Evolutionary conservation across 1,140 invertebrate species (phyloP).

Genomic region (Penaeus chinensis): DNA sequence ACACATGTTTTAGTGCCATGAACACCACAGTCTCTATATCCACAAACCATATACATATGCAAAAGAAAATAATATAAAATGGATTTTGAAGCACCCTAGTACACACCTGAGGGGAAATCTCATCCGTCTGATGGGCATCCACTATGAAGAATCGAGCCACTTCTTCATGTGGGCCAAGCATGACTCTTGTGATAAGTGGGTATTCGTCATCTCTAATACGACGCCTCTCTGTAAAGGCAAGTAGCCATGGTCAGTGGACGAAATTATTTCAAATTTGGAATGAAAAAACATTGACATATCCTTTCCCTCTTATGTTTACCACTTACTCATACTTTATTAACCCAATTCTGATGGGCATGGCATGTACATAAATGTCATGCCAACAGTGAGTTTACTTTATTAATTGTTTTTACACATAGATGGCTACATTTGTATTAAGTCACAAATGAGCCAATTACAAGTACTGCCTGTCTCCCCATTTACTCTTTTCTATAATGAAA

Average conservation of each 20-base stretch:
- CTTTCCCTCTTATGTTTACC: too few species aligned
- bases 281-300: too few species aligned
- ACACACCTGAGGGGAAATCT: constrained; percentile 77
- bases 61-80: neutral
- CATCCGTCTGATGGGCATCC: constrained; percentile 79
- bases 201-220: constrained; percentile 82
- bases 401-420: too few species aligned
- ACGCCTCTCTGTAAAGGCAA: constrained; percentile 75
- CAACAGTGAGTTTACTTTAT: too few species aligned
- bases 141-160: constrained; percentile 84
- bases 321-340: too few species aligned
- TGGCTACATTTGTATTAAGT: too few species aligned
- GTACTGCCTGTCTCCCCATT: too few species aligned
- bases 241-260: neutral
- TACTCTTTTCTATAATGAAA: too few species aligned
- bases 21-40: constrained; percentile 64
- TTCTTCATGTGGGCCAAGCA: constrained; percentile 85
- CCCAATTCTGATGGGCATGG: too few species aligned
- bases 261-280: neutral
- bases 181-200: constrained; percentile 81
- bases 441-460: too few species aligned
- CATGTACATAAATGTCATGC: too few species aligned
- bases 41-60: constrained; percentile 57
- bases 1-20: neutral
- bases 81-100: neutral